These are phyloP conservation scores for Otus sunia DNA, from an alignment of 2,113 vertebrate genomes.

Conservation along the genomic window DNA sequence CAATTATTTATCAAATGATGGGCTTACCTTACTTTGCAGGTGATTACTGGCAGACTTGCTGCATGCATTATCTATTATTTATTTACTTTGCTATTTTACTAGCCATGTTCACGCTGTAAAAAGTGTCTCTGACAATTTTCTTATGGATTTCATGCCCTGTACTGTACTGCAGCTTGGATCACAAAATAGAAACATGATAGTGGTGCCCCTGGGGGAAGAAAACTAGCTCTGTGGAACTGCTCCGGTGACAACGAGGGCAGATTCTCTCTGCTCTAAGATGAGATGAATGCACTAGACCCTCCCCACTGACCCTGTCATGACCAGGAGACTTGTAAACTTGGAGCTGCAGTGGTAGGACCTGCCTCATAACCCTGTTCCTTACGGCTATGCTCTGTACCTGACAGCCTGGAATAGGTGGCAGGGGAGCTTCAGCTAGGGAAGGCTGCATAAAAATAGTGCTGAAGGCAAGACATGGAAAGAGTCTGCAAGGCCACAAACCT, in stretches of 20 bases:
- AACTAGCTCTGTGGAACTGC: neutral
- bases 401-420: neutral
- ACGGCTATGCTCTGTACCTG: neutral
- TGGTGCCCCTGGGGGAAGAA: neutral
- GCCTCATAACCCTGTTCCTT: neutral
- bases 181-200: neutral
- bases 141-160: neutral
- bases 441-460: neutral
- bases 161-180: neutral
- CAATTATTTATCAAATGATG: neutral
- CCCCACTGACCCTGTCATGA: neutral
- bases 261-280: neutral
- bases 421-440: neutral
- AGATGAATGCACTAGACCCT: neutral
- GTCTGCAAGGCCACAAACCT: neutral
- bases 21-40: neutral
- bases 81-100: neutral
- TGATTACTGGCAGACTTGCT: neutral
- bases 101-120: rapidly evolving
- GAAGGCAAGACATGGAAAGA: neutral
- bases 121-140: neutral
- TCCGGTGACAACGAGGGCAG: neutral
- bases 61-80: neutral
- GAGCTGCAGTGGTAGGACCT: neutral
- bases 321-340: neutral